Base-by-base conservation (phyloP, 2,113 vertebrate species). In the Melospiza georgiana region DNA sequence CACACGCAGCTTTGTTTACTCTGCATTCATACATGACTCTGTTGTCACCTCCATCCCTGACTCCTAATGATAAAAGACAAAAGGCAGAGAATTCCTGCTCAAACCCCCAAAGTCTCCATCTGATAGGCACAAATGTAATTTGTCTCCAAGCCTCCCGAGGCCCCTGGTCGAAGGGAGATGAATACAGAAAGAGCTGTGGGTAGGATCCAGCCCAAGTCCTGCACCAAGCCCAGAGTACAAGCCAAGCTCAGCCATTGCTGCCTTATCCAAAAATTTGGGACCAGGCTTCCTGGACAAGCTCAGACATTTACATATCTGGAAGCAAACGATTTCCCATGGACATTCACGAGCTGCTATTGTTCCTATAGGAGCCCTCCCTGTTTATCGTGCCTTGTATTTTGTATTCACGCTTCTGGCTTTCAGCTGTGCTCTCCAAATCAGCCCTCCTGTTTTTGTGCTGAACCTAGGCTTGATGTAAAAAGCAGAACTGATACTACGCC, bases 41-140 rank as follows among this genome's bases (percentile, higher is more conserved):
- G 79, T 92, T 92, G 92, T 97, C 89, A 93, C 82, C 86, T 92
- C 79, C 80, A 86, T 90, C 87, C 76, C 82, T 71, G 95, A 81
- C 86, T 96, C 93, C 76, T 71, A 48, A 90, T 59, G 82, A 94
- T 80, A 95, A 96, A 94, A 97, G 96, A 95, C 94, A 94, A 96
- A 94, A 96, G 89, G 83, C 93, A 84, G 81, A 84, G 79, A 88
- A 77, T 72, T 95, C 77, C 87, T 87, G 77, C 83, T 83, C 94
- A 77, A 74, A 30, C 73, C 76, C 87, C 88, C 76, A 51, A 93
- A 95, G 89, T 89, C 94, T 89, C 91, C 93, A 94, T 94, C 93
- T 92, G 93, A 96, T 95, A 89, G 0, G 59, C 80, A 72, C 83
- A 84, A 89, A 86, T 87, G 79, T 55, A 88, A 84, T 92, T 93